These are phyloP conservation scores for Crotalus horridus DNA, from an alignment of 2,113 vertebrate genomes.

Conservation along the genomic window DNA sequence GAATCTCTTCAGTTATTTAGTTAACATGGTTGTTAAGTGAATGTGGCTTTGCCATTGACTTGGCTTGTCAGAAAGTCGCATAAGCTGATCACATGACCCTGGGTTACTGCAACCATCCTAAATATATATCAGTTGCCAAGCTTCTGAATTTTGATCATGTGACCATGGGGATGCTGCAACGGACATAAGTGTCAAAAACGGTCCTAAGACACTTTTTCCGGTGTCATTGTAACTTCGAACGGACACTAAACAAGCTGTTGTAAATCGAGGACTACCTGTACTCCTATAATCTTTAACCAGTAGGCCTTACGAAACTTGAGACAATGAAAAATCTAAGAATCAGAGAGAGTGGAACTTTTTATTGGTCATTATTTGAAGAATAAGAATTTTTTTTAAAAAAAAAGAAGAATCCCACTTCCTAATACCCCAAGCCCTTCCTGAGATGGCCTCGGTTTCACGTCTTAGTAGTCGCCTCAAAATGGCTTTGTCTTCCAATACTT, in stretches of 20 bases:
- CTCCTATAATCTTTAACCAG: background rate
- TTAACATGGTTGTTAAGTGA: background rate
- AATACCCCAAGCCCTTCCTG: background rate
- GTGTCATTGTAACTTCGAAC: background rate
- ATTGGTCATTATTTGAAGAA: background rate
- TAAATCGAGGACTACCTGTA: background rate
- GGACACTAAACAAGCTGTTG: background rate
- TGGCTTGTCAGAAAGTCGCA: background rate
- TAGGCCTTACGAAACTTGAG: no score
- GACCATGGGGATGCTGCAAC: background rate
- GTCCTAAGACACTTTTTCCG: background rate
- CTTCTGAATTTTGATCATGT: background rate
- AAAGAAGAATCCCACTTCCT: background rate
- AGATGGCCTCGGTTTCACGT: background rate
- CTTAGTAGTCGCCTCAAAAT: slow-evolving; percentile 57
- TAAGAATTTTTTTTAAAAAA: background rate
- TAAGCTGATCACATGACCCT: background rate
- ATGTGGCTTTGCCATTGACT: background rate
- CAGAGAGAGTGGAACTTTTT: background rate
- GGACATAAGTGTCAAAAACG: background rate
- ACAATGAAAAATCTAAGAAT: background rate
- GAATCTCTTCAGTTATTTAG: background rate
- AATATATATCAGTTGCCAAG: background rate
- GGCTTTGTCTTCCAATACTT: slow-evolving; percentile 77
- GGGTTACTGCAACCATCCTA: background rate